Evolutionary conservation across 2,797 vertebrate species (phyloP), one percentile per base, ranked within the genome.

Genomic region (Chromobotia macracanthus): DNA sequence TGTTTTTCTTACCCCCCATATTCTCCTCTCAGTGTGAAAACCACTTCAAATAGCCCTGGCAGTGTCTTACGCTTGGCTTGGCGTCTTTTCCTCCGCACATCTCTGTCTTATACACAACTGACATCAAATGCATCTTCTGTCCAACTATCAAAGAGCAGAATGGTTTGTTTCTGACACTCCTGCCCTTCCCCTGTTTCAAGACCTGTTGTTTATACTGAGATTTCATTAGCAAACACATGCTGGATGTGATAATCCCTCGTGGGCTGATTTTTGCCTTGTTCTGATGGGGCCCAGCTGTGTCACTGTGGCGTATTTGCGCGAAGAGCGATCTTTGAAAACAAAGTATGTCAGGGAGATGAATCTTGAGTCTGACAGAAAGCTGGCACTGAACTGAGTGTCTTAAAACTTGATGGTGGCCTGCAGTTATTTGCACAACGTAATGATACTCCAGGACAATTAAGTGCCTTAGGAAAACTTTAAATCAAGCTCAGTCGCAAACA

Each of bases 201-300:
- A 82, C 83, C 84, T 86, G 51, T 50, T 91, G 90, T 92, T 91
- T 92, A 92, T 86, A 86, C 86, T 86, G 85, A 87, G 89, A 90
- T 92, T 92, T 90, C 84, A 79, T 89, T 87, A 90, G 89, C 90
- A 93, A 92, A 88, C 90, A 89, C 87, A 88, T 90, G 88, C 90
- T 82, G 88, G 86, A 89, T 86, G 87, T 85, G 87, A 84, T 92
- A 91, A 92, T 92, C 89, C 88, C 84, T 82, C 84, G 73, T 77
- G 86, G 80, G 90, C 90, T 91, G 88, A 92, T 91, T 91, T 88
- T 84, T 84, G 81, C 82, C 81, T 86, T 70, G 31, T 83, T 53
- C 82, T 93, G 92, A 93, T 93, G 89, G 84, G 87, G 91, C 90
- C 90, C 92, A 92, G 92, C 92, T 93, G 90, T 64, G 53, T 87